A percentile compares a stretch with the other conserved stretches of the same genome.
Conservation (phyloP, 2,113 vertebrate genomes). For the Ochotona curzoniae region DNA sequence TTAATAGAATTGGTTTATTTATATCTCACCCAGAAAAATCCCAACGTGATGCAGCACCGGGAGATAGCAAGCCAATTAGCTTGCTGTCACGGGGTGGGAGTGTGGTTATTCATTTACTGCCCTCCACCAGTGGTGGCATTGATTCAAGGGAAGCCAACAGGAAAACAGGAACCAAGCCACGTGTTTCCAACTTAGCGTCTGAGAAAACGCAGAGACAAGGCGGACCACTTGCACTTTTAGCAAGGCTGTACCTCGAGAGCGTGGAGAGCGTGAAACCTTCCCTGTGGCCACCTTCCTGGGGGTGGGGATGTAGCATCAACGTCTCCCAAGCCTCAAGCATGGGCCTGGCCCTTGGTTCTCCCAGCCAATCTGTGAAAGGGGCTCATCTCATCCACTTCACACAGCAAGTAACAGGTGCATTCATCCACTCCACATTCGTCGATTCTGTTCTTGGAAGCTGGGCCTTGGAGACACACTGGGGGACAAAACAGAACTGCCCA, state of each 20-base stretch:
- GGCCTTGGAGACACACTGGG: neutral
- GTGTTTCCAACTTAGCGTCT: neutral
- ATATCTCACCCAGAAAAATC: conserved; percentile 77
- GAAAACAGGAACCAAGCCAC: neutral
- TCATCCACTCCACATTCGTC: neutral
- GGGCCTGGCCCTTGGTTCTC: neutral
- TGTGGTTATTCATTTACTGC: conserved; percentile 75
- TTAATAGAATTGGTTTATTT: conserved; percentile 79
- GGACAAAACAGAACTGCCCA: neutral
- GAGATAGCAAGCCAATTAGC: conserved; percentile 56
- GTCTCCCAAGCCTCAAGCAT: rapidly evolving
- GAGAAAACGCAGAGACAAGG: conserved; percentile 50
- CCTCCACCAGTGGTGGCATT: conserved; percentile 59
- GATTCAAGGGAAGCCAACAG: conserved; percentile 52
- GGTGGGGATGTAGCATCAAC: rapidly evolving
- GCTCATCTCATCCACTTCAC: neutral
- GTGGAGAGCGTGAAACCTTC: rapidly evolving
- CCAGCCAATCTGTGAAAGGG: neutral
- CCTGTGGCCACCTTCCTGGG: neutral
- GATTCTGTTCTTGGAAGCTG: neutral
- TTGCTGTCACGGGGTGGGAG: conserved; percentile 40
- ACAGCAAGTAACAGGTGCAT: neutral
- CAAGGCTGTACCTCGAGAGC: neutral
- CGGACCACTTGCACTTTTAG: neutral
- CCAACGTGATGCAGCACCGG: conserved; percentile 47